Conservation (phyloP, 2,888 invertebrate species). For the Synergus umbraculus region DNA sequence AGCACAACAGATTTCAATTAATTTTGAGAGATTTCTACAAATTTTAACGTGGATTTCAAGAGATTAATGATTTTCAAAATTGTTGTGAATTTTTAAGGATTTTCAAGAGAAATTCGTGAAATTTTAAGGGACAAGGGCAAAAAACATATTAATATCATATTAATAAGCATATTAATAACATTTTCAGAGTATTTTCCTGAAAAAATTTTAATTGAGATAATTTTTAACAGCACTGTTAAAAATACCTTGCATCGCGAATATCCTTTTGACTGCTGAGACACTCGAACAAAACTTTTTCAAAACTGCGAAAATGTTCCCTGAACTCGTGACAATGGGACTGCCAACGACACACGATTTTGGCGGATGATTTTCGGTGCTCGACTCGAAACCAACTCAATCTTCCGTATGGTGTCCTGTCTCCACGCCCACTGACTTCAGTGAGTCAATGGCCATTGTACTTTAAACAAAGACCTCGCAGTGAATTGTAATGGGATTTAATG, state of each 20-base stretch:
- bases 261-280: background rate
- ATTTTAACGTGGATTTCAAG: too few species aligned
- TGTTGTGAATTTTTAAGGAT: too few species aligned
- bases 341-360: background rate
- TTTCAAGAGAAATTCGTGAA: too few species aligned
- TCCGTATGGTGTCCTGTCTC: slow-evolving; percentile 63
- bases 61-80: too few species aligned
- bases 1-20: too few species aligned
- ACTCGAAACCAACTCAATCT: slow-evolving; percentile 62
- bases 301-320: slow-evolving; percentile 18
- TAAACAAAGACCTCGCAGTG: slow-evolving; percentile 69
- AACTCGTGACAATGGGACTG: slow-evolving; percentile 11
- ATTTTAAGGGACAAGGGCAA: too few species aligned
- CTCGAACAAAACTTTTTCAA: slow-evolving; percentile 13
- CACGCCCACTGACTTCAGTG: slow-evolving; percentile 64
- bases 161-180: too few species aligned
- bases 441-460: slow-evolving; percentile 72
- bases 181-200: too few species aligned
- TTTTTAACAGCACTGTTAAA: background rate
- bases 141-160: too few species aligned
- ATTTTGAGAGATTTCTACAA: too few species aligned
- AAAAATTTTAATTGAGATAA: too few species aligned
- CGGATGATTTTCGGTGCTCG: slow-evolving; percentile 36
- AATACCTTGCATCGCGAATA: background rate
- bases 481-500: slow-evolving; percentile 71